These are phyloP conservation scores for Mastomys coucha DNA, from an alignment of 2,113 vertebrate genomes.

Conservation along the genomic window DNA sequence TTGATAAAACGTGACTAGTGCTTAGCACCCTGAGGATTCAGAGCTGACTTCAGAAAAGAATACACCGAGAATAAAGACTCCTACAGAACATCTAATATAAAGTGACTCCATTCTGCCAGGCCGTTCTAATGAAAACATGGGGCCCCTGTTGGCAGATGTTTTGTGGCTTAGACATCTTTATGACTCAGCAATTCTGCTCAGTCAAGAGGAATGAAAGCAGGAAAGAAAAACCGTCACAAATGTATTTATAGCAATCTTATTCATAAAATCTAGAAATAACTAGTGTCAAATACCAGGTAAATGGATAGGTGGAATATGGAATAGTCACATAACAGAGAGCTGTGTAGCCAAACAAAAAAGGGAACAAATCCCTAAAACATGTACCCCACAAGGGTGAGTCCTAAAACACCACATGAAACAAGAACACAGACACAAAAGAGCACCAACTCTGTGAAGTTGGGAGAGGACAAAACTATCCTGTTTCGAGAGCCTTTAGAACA, in stretches of 20 bases:
- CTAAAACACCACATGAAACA: background rate
- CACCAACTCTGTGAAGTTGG: background rate
- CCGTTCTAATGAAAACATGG: background rate
- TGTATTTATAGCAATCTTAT: constrained; percentile 33
- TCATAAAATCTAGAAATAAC: constrained; percentile 48
- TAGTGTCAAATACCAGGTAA: constrained; percentile 22
- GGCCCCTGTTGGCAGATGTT: background rate
- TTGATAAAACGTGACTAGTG: constrained; percentile 37
- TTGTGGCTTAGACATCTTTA: background rate
- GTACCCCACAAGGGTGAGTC: background rate
- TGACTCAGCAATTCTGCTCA: background rate
- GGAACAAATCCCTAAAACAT: background rate
- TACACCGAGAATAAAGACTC: background rate
- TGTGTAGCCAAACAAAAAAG: background rate
- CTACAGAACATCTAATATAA: background rate
- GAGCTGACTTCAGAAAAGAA: constrained; percentile 6
- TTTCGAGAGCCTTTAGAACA: too few relatives aligned
- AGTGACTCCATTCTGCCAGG: background rate
- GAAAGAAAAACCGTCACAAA: background rate
- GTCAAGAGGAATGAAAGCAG: constrained; percentile 20
- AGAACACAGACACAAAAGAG: background rate
- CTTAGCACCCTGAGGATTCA: background rate
- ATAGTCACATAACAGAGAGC: background rate
- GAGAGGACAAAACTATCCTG: background rate
- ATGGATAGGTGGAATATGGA: background rate